phyloP scores from a whole-genome alignment of 2,113 vertebrate species.

The Ifrita kowaldi region DNA sequence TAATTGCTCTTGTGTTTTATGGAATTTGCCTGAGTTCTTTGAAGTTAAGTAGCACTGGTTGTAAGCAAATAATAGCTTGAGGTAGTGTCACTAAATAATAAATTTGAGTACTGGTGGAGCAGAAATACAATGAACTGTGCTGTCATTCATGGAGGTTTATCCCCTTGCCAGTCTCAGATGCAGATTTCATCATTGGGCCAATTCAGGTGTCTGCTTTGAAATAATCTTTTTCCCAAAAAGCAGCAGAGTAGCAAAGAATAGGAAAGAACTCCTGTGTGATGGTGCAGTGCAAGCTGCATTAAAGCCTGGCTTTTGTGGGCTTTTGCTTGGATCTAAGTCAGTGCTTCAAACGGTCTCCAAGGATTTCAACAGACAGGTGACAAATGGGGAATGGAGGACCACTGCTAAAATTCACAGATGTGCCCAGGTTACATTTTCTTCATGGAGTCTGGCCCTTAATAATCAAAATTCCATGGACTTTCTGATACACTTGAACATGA shows the following conservation, averaged over 20 bases:
- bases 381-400: not conserved
- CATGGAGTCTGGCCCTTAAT: not conserved
- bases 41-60: not conserved
- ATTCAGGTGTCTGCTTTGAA: not conserved
- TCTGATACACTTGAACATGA: not conserved
- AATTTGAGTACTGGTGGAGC: not conserved
- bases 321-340: not conserved
- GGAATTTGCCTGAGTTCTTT: not conserved
- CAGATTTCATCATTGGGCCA: not conserved
- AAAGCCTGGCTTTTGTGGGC: not conserved
- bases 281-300: not conserved
- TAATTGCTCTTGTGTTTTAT: not conserved
- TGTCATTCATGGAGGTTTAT: not conserved
- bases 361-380: not conserved
- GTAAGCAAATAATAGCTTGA: not conserved
- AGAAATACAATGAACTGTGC: not conserved
- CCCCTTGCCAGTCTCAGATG: not conserved
- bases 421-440: not conserved
- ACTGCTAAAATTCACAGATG: not conserved
- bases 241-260: not conserved
- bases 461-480: not conserved
- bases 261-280: not conserved
- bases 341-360: not conserved
- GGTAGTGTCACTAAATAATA: not conserved
- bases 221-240: not conserved